Evolutionary conservation across 2,797 vertebrate genomes (phyloP), one percentile per base, ranked within the genome.

Genomic region (Philypnodon macrostomus): DNA sequence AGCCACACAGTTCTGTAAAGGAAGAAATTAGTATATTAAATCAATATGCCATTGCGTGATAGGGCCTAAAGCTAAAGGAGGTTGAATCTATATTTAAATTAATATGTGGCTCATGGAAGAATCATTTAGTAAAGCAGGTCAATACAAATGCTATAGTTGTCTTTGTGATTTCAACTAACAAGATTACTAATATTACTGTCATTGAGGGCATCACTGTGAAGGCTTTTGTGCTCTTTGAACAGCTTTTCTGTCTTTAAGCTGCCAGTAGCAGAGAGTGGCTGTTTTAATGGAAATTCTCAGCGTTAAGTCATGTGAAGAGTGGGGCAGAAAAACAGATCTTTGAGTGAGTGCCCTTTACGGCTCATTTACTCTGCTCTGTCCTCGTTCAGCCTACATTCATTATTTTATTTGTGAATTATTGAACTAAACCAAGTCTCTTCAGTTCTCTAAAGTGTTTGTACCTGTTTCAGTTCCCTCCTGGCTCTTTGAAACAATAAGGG

Each of bases 231-330:
- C 7, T 47, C 33, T 58, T 33, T 40, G n/a, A 16, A 12, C 26
- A 16, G 4, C 44, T 47, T 38, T 32, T 55, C 11, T 51, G 10
- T 56, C 13, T 60, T 47, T 33, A 23, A 49, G 52, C 27, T 58
- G 47, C 23, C 21, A 33, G 23, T 15, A 39, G 2, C 23, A 35
- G 37, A 18, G 30, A 51, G 58, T 47, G 17, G 23, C 57, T 40
- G 18, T 30, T 53, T 31, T 56, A 38, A 50, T 34, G 49, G 49
- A 60, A 72, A 34, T n/a, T n/a, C n/a, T n/a, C n/a, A n/a, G n/a
- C n/a, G n/a, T n/a, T 63, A 66, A 61, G 62, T 71, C 58, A 62
- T 62, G 69, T 58, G 73, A 73, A 67, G 34, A 54, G 21, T 45
- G 24, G 34, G 6, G 42, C 31, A 45, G 40, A 51, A 56, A 58